Evolutionary conservation across 2,797 vertebrate genomes (phyloP).

Genomic region (Scyliorhinus canicula): DNA sequence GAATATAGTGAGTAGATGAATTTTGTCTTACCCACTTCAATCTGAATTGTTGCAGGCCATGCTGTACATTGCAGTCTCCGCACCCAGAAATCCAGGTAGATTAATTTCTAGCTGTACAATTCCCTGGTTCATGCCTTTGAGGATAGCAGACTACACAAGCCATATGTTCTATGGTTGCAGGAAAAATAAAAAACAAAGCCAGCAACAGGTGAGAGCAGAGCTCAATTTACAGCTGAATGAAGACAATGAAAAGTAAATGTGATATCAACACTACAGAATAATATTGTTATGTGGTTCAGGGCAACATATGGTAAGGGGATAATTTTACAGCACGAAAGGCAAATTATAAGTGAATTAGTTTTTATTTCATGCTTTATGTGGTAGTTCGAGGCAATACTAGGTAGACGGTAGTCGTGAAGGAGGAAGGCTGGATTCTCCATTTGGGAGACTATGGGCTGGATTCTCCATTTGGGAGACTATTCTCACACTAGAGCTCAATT

Average conservation of each 20-base stretch:
- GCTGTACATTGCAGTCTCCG: background rate
- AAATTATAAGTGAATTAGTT: background rate
- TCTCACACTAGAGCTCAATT: too few relatives aligned
- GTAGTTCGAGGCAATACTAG: too few relatives aligned
- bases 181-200: slow-evolving; percentile 6
- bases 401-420: too few relatives aligned
- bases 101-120: background rate
- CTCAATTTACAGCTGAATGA: slow-evolving; percentile 1
- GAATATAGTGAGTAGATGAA: too few relatives aligned
- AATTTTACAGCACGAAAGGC: background rate
- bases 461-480: too few relatives aligned
- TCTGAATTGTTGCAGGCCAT: too few relatives aligned
- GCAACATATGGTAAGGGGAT: background rate
- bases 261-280: background rate
- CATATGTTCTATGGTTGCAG: background rate
- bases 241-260: background rate
- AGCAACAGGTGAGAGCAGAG: background rate
- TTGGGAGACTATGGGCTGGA: too few relatives aligned
- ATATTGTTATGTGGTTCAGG: background rate
- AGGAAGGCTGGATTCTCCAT: too few relatives aligned
- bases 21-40: too few relatives aligned
- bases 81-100: background rate
- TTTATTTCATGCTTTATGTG: background rate
- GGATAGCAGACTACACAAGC: background rate
- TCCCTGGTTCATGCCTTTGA: background rate